Evolutionary conservation across 2,888 invertebrate species (phyloP), one percentile per base, ranked within the genome.

Genomic region (Tipula vernalis): DNA sequence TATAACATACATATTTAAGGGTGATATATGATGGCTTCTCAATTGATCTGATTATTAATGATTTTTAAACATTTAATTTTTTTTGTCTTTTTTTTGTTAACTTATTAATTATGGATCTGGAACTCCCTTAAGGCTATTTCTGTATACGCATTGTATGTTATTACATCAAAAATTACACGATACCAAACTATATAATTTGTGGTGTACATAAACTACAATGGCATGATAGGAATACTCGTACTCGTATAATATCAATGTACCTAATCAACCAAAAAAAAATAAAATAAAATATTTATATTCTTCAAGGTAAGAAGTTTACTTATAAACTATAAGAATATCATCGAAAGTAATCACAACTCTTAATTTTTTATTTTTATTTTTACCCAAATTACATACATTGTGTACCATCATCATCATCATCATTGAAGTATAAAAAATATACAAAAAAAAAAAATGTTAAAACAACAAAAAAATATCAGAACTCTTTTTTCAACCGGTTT

Each of bases 1-100:
- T 39, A 39, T 15, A 57, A 1, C 0, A 28, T 57, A 57, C 28
- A 71, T 28, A 28, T 28, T 71, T 71, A 71, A 28, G 71, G 71
- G 71, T 71, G 71, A 71, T 71, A 71, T 71, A 71, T 71, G 71
- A 71, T 71, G 71, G 71, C 71, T 71, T 71, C 71, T 28, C 71
- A 71, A 71, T 71, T 71, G 71, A 71, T 71, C 71, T 71, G 71
- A 71, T 71, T 71, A 71, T 71, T 71, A 71, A 71, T 71, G 71
- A 71, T 28, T 71, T 71, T 71, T 71, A 28, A 71, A 71, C 71
- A 71, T 71, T 28, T 28, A 28, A 28, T 28, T 71, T 71, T 28
- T 71, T 15, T n/a, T n/a, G n/a, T n/a, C n/a, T n/a, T 39, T 1
- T 39, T 39, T 15, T 15, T 15, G 51, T 51, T 51, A 51, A 71